Evolutionary conservation across 1,140 invertebrate genomes (phyloP).

Genomic region (Penaeus vannamei): DNA sequence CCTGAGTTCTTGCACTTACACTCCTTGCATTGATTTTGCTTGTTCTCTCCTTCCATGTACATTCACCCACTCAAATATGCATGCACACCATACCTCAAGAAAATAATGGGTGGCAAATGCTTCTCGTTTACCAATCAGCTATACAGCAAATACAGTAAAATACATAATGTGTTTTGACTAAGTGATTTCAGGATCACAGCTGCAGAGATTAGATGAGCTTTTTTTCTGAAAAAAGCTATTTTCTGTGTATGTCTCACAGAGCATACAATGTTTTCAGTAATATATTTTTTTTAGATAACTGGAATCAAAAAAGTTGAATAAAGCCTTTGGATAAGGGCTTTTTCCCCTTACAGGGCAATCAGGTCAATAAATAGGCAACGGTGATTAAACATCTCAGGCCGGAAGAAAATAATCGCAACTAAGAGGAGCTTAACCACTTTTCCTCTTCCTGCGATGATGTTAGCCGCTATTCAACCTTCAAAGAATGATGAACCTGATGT

Average conservation of each 20-base stretch:
- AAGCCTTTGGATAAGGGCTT: slow-evolving; percentile 20
- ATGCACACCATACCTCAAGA: no score
- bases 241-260: slow-evolving; percentile 16
- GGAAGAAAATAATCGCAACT: no score
- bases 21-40: no score
- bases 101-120: slow-evolving; percentile 37
- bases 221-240: no score
- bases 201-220: not conserved
- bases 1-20: no score
- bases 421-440: no score
- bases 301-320: slow-evolving; percentile 11
- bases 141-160: not conserved
- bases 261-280: not conserved
- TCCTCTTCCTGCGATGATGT: no score
- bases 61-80: no score
- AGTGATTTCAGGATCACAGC: slow-evolving; percentile 38
- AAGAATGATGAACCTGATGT: no score
- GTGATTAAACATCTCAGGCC: no score
- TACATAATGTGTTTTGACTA: slow-evolving; percentile 21
- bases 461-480: no score
- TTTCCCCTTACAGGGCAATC: not conserved
- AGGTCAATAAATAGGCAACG: slow-evolving; percentile 21
- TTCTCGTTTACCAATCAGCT: slow-evolving; percentile 22
- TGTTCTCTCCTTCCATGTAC: no score
- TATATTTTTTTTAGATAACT: slow-evolving; percentile 29